Evolutionary conservation across 2,113 vertebrate genomes (phyloP), one percentile per base, ranked within the genome.

Genomic region (Xiphophorus maculatus): DNA sequence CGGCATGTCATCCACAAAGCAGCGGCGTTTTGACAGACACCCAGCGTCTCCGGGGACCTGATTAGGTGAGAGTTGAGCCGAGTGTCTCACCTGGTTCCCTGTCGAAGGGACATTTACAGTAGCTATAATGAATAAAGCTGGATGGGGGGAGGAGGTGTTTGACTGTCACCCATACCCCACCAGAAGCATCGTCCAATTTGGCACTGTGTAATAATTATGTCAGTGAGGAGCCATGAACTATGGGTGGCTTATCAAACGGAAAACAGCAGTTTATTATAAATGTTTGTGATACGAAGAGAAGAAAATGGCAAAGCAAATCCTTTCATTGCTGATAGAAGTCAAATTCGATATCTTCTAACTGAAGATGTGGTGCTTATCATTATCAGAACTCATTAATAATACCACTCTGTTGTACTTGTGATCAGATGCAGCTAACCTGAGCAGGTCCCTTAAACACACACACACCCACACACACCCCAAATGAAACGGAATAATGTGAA

Each of bases 161-260:
- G 90, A 93, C 91, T 93, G 90, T 90, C 90, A 90, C 84, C 76
- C 66, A 73, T 71, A 35, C 74, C 90, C 86, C 89, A 72, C 37
- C 87, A 90, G 91, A 91, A 76, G 62, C 84, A 71, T 89, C 82
- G 73, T 89, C 73, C 83, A 89, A 89, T 88, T 89, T 87, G 85
- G 81, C 83, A 63, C 66, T 44, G 75, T 77, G 82, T 87, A 83
- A 84, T 89, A 89, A 87, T 91, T 87, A 90, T 87, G 77, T 85
- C 82, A 84, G 71, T 67, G 73, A 81, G 69, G 82, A 87, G 72
- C 79, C 65, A 7, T 87, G 82, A 87, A 88, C 85, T 80, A 19
- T 30, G 69, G 76, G 44, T 76, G 66, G 67, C 69, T 84, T 88
- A 82, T 87, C 73, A 78, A 77, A 80, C 69, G 66, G n/a, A 76